These are phyloP conservation scores for Phacellophora camtschatica DNA, from an alignment of 30 jellyfish, hydroid and myxozoan genomes.

Conservation along the genomic window DNA sequence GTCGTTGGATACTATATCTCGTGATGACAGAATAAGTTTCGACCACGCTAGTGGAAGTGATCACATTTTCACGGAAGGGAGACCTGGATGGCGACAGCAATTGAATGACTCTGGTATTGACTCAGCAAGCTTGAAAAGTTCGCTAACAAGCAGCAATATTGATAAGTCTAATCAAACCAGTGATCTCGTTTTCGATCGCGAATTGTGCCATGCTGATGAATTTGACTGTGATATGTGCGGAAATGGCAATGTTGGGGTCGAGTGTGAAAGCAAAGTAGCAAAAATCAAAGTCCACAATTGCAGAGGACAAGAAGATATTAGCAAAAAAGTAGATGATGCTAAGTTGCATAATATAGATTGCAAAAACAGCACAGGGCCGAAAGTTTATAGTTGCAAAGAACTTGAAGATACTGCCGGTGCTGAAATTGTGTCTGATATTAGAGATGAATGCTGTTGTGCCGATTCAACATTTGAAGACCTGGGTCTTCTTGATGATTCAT, in stretches of 20 bases:
- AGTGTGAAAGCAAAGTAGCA: not conserved
- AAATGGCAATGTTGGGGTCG: no score
- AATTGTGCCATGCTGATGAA: no score
- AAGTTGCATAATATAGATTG: no score
- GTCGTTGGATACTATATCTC: constrained; percentile 54
- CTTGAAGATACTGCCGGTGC: not conserved
- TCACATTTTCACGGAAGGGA: constrained; percentile 10
- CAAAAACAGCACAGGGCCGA: no score
- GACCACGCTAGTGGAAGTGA: no score
- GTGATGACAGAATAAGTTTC: constrained; percentile 43
- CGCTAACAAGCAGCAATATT: not conserved
- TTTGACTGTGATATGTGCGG: no score
- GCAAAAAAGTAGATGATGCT: no score
- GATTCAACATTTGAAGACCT: no score
- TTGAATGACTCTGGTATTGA: constrained; percentile 17
- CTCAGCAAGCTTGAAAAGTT: not conserved
- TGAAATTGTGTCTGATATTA: not conserved
- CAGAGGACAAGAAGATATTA: not conserved
- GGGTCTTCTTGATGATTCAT: no score
- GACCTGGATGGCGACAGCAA: not conserved
- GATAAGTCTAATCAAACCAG: no score
- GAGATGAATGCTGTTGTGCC: no score
- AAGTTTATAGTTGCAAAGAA: not conserved
- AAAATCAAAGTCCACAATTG: not conserved
- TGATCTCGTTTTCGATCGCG: no score